phyloP scores from a whole-genome alignment of 2,113 vertebrate genomes.

The Thermophis baileyi region DNA sequence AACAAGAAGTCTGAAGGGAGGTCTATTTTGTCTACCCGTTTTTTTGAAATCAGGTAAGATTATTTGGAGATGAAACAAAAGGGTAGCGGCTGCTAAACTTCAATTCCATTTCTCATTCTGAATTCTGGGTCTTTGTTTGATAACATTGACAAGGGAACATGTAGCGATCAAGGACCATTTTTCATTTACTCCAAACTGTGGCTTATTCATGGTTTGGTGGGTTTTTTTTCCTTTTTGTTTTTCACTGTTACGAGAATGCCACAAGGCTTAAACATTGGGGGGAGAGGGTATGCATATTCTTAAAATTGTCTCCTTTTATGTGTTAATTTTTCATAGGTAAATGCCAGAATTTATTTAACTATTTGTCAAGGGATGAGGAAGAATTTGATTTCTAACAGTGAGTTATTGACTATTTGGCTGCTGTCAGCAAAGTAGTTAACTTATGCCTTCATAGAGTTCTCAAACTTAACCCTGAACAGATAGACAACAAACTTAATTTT shows the following conservation, averaged over 20 bases:
- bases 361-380: neutral
- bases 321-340: neutral
- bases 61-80: neutral
- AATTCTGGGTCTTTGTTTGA: neutral
- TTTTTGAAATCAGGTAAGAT: neutral
- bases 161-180: neutral
- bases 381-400: neutral
- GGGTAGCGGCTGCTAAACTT: neutral
- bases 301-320: neutral
- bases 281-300: neutral
- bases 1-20: neutral
- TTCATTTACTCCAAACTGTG: neutral
- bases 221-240: neutral
- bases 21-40: neutral
- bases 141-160: neutral
- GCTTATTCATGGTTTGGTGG: neutral
- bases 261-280: neutral
- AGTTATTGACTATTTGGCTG: neutral
- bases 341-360: neutral
- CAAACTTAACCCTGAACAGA: neutral
- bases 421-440: neutral
- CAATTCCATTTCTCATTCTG: neutral
- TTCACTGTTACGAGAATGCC: neutral
- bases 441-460: neutral
- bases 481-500: neutral